Evolutionary conservation across 2,113 vertebrate species (phyloP), one percentile per base, ranked within the genome.

Genomic region (Atlantisia rogersi): DNA sequence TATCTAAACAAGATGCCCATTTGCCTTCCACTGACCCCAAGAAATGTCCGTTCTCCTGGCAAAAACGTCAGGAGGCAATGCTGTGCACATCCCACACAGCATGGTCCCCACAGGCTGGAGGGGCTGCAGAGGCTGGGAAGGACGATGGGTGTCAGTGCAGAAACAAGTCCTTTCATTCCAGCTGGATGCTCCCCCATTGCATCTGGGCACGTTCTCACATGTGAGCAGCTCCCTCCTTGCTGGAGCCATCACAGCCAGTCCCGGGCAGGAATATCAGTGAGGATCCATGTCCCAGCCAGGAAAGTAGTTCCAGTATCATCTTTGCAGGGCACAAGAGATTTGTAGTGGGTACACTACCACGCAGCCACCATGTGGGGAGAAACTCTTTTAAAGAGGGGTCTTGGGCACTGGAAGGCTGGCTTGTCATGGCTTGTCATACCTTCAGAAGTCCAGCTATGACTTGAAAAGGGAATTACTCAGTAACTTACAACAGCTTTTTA

Each of bases 151-250:
- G 73, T 75, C 1, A 0, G 42, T 52, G 65, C 70, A 88, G 76
- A 82, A 93, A 48, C 18, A 20, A 65, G 48, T n/a, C 77, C 73
- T 83, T 68, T 68, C n/a, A 21, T 62, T 74, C 71, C 11, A 10
- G 37, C 7, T 0, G 0, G 62, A 70, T 4, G 19, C 31, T 62
- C 65, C 25, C 37, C 28, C 67, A 19, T 42, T 1, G 0, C 59
- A 62, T 48, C 21, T 83, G 60, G 19, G 56, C 32, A 70, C 5
- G 2, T 74, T 78, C 60, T 39, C 70, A 75, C 10, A 2, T 0
- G 2, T 25, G 9, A 70, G 56, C 6, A 11, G 52, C 31, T 86
- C 67, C 70, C 20, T 85, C 50, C 46, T 58, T 22, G 28, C 53
- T 58, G 4, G 3, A 17, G 58, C 0, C 5, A 22, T 10, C 16